A percentile compares a stretch with the other conserved stretches of the same genome.
phyloP scores from a whole-genome alignment of 2,113 vertebrate genomes.

The Gorilla gorilla region DNA sequence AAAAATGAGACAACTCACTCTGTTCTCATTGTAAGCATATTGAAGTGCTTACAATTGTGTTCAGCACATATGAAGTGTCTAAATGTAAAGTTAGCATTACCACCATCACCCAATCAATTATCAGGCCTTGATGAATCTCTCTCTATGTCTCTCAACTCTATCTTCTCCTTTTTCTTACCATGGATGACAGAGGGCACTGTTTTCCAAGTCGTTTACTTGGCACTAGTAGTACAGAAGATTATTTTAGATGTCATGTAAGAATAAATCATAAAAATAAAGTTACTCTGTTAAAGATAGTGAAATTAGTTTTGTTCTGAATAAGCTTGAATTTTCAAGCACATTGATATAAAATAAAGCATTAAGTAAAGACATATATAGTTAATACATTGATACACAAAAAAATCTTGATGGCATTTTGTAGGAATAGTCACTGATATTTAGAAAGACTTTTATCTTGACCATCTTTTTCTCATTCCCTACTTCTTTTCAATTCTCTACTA shows the following conservation, averaged over 20 bases:
- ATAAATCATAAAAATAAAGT: neutral
- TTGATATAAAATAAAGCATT: neutral
- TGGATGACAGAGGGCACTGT: neutral
- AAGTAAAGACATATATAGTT: neutral
- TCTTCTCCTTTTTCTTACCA: neutral
- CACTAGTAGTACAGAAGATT: neutral
- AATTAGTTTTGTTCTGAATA: neutral
- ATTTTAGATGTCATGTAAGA: neutral
- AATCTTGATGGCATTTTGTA: neutral
- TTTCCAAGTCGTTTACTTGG: neutral
- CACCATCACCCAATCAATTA: neutral
- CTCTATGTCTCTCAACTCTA: neutral
- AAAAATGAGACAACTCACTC: neutral
- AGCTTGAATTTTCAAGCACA: slow-evolving; percentile 29
- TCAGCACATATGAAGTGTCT: neutral
- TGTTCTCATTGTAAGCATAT: neutral
- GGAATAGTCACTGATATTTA: neutral
- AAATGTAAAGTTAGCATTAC: neutral
- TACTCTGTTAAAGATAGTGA: neutral
- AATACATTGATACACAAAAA: neutral
- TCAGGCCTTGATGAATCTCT: neutral
- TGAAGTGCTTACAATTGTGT: neutral
- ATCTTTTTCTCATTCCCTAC: neutral
- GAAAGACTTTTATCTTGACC: neutral
- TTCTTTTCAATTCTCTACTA: neutral